Evolutionary conservation across 2,113 vertebrate genomes (phyloP), one percentile per base, ranked within the genome.

Genomic region (Coturnix japonica): DNA sequence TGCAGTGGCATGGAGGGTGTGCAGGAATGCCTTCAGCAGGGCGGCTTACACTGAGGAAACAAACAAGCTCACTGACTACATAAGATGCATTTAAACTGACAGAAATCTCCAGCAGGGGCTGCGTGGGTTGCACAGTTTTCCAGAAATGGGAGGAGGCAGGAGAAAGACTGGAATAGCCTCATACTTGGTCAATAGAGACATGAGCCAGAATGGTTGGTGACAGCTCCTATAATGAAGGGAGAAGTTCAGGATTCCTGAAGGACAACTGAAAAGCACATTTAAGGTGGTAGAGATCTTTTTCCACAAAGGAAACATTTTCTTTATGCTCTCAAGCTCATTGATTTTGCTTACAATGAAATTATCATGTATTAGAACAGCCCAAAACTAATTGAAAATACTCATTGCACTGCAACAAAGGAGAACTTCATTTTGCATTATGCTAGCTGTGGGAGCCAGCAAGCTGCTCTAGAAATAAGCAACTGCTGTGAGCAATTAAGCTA

Each of bases 1-100:
- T 0, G 12, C 0, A 0, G 33, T 1, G 1, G 78, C 85, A 70
- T 22, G 0, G 1, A 1, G 35, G 51, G 4, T 0, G 20, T 19
- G 25, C 5, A 57, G 31, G 53, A 46, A 31, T 15, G 59, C 49
- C 56, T 22, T 20, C 1, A 26, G 10, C n/a, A 21, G 74, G 44
- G 61, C 30, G 13, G 54, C 53, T 61, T n/a, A 30, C 0, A 0
- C 53, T 9, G n/a, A 54, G 65, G 37, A 44, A 19, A 6, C 71
- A 47, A 28, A 10, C 49, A 16, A n/a, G 3, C 26, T 26, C 67
- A 5, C 6, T 3, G 13, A 71, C 25, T 63, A 9, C 2, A 5
- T 2, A 19, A 28, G 61, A 63, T 61, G 56, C 49, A 18, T 0
- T 2, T 14, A 44, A 65, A 46, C 43, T 37, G 23, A 26, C 19